Percentiles rank a stretch among this genome's conserved stretches.
These are phyloP conservation scores for Doris montereyensis DNA, from an alignment of 2,888 invertebrate species.

Conservation along the genomic window DNA sequence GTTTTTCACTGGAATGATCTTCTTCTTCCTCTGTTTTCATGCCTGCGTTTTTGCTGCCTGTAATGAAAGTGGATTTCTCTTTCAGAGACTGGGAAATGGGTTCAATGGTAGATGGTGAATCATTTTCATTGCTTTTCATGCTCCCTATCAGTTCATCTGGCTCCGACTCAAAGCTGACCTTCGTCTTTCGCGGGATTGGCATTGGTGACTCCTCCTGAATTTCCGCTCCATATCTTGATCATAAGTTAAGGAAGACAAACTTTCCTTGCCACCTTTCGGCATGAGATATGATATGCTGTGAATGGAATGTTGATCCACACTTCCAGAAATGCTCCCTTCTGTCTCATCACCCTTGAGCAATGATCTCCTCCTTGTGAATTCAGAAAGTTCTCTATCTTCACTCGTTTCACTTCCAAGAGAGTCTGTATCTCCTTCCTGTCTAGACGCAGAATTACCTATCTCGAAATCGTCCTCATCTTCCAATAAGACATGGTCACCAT, in stretches of 20 bases:
- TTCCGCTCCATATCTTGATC: not conserved
- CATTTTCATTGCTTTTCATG: no score
- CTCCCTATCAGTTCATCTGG: no score
- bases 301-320: conserved; percentile 48
- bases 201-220: conserved; percentile 1
- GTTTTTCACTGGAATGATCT: no score
- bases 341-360: conserved; percentile 4
- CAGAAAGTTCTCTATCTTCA: conserved; percentile 41
- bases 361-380: not conserved
- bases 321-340: conserved; percentile 25
- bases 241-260: no score
- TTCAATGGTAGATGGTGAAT: no score
- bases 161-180: conserved; percentile 44
- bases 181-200: conserved; percentile 44
- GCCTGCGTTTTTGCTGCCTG: no score
- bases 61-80: no score
- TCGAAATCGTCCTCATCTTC: conserved; percentile 44
- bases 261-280: not conserved
- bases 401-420: conserved; percentile 43
- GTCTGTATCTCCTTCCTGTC: conserved; percentile 33
- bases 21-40: no score
- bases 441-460: conserved; percentile 18
- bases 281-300: conserved; percentile 49
- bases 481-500: conserved; percentile 30
- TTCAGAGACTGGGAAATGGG: no score